phyloP scores from a whole-genome alignment of 2,888 invertebrate genomes.

The Phaonia tiefii region DNA sequence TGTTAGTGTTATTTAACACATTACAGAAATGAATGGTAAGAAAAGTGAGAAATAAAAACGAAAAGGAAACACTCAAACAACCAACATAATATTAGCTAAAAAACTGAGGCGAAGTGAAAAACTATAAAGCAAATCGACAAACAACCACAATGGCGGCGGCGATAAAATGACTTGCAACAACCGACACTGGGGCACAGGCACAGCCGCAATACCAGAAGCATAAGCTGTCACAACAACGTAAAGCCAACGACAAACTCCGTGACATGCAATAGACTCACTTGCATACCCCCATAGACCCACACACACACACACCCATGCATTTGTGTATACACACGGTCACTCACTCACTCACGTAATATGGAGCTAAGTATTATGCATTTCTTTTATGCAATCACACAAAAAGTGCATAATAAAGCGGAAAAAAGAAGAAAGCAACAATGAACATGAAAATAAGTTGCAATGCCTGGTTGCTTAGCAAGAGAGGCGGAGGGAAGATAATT shows the following conservation, averaged over 20 bases:
- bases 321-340: too few relatives aligned
- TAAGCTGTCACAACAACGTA: not conserved
- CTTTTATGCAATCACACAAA: constrained; percentile 28
- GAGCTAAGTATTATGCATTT: constrained; percentile 31
- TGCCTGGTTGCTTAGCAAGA: too few relatives aligned
- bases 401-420: constrained; percentile 24
- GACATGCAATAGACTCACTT: too few relatives aligned
- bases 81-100: constrained; percentile 23
- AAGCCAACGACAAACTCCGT: not conserved
- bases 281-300: not conserved
- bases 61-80: constrained; percentile 15
- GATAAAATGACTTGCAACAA: constrained; percentile 54
- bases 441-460: constrained; percentile 1
- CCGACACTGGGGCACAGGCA: constrained; percentile 67
- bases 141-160: not conserved
- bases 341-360: constrained; percentile 34
- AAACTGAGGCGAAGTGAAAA: constrained; percentile 51
- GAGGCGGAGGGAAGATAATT: too few relatives aligned
- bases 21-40: constrained; percentile 41
- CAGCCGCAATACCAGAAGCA: constrained; percentile 36
- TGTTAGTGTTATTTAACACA: constrained; percentile 64
- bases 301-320: not conserved
- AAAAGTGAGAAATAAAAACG: constrained; percentile 52
- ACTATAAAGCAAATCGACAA: constrained; percentile 9
- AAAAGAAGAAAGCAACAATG: not conserved